These are phyloP conservation scores for Pinctada fucata DNA, from an alignment of 2,888 invertebrate genomes.

Conservation along the genomic window DNA sequence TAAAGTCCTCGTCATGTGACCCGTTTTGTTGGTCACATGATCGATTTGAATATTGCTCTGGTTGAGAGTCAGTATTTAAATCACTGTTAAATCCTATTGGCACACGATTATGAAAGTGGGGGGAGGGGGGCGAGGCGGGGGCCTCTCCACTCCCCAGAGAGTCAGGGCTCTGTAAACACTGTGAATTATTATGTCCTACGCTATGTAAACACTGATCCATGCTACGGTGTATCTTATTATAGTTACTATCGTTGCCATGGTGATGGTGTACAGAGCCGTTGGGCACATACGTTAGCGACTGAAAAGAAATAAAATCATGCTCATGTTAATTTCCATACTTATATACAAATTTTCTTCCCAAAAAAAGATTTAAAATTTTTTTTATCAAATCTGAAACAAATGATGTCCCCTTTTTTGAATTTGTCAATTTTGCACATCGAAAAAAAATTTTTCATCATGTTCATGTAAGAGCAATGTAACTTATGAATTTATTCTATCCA, in stretches of 20 bases:
- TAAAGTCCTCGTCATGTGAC: slow-evolving; percentile 20
- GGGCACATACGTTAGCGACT: slow-evolving; percentile 49
- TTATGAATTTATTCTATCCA: no score
- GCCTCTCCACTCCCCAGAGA: slow-evolving; percentile 52
- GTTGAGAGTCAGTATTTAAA: slow-evolving; percentile 50
- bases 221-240: slow-evolving; percentile 62
- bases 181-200: slow-evolving; percentile 43
- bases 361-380: no score
- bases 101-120: slow-evolving; percentile 48
- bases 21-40: slow-evolving; percentile 38
- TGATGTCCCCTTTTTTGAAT: no score
- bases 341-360: background rate
- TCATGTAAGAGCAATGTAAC: no score
- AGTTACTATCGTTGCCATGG: slow-evolving; percentile 64
- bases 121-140: slow-evolving; percentile 48
- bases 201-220: slow-evolving; percentile 53
- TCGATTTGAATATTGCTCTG: slow-evolving; percentile 49
- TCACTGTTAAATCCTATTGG: slow-evolving; percentile 52
- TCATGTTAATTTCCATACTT: background rate
- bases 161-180: slow-evolving; percentile 46
- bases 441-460: no score
- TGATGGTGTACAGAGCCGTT: slow-evolving; percentile 59
- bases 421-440: no score
- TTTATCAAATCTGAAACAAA: no score
- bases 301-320: slow-evolving; percentile 6